Percentiles rank a stretch among this genome's conserved stretches.
Evolutionary conservation across 1,140 invertebrate genomes (phyloP).

Genomic region (Lethrus apterus): DNA sequence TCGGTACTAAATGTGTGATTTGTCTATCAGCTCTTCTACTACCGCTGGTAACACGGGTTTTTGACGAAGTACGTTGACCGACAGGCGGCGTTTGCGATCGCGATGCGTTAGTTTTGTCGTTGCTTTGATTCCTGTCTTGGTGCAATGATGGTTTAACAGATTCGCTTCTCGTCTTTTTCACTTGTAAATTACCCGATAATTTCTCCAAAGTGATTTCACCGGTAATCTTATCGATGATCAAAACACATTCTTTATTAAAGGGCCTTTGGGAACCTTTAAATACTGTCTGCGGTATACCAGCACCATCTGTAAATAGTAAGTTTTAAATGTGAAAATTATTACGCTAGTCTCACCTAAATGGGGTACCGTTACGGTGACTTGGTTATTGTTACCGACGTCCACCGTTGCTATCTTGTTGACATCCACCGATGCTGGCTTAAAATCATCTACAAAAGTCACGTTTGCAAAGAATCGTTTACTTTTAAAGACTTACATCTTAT

Average conservation of each 20-base stretch:
- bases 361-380: slow-evolving; percentile 87
- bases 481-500: slow-evolving; percentile 68
- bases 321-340: neutral
- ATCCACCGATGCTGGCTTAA: slow-evolving; percentile 94
- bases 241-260: slow-evolving; percentile 86
- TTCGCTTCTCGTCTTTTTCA: slow-evolving; percentile 85
- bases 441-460: slow-evolving; percentile 71
- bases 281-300: slow-evolving; percentile 81
- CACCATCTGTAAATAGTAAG: slow-evolving; percentile 53
- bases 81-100: slow-evolving; percentile 32
- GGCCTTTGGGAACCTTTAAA: slow-evolving; percentile 90
- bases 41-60: slow-evolving; percentile 56
- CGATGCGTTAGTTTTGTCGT: slow-evolving; percentile 6
- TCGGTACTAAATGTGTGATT: slow-evolving; percentile 41
- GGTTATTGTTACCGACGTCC: slow-evolving; percentile 80
- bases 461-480: neutral
- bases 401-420: slow-evolving; percentile 81
- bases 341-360: slow-evolving; percentile 60
- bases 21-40: slow-evolving; percentile 45
- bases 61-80: slow-evolving; percentile 54
- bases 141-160: slow-evolving; percentile 28
- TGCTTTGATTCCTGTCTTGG: slow-evolving; percentile 36
- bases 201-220: slow-evolving; percentile 90
- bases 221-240: slow-evolving; percentile 86
- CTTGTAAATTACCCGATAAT: slow-evolving; percentile 81